phyloP scores from a whole-genome alignment of 2,888 invertebrate genomes.

The Cheilosia soror region DNA sequence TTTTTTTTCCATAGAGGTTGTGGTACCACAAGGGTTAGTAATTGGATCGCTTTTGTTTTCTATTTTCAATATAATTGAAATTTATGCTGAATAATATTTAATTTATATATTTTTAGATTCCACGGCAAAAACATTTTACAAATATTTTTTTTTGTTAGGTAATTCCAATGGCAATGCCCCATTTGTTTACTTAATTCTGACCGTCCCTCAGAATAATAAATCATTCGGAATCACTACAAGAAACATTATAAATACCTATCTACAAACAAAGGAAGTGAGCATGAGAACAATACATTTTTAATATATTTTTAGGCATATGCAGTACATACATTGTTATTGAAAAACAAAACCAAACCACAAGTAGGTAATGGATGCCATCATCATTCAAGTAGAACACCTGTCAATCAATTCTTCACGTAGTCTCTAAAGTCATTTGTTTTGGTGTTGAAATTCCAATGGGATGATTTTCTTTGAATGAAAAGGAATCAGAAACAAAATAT shows the following conservation, averaged over 20 bases:
- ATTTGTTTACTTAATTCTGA: neutral
- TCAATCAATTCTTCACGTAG: neutral
- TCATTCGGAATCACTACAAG: neutral
- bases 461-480: neutral
- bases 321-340: neutral
- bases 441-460: neutral
- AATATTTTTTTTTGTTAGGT: too few species aligned
- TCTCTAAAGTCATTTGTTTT: neutral
- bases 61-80: too few species aligned
- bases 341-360: neutral
- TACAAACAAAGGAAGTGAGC: neutral
- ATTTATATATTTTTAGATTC: too few species aligned
- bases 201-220: constrained; percentile 5
- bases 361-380: neutral
- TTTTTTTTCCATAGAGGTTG: too few species aligned
- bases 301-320: neutral
- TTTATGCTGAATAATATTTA: too few species aligned
- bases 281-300: neutral
- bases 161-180: too few species aligned
- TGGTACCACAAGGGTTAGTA: too few species aligned
- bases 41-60: too few species aligned
- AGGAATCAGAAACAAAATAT: neutral
- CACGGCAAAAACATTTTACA: too few species aligned
- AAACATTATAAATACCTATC: neutral
- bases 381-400: neutral